Conservation (phyloP, 2,888 invertebrate genomes). For the Sphaeridia pumilis region DNA sequence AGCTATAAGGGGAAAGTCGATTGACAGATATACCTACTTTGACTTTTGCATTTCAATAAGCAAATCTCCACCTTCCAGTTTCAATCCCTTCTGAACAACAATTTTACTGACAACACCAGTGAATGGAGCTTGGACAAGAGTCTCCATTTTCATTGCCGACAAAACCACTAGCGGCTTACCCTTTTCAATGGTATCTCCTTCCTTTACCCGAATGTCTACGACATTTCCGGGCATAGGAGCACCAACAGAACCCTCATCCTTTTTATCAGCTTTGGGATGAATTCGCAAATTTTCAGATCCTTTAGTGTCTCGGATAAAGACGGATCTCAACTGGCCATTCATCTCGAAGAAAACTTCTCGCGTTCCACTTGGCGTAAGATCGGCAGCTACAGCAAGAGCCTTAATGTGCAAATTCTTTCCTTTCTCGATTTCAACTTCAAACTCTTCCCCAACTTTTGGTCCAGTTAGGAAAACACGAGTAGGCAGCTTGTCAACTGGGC, state of each 20-base stretch:
- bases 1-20: no score
- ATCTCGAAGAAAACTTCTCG: conserved; percentile 98
- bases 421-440: conserved; percentile 74
- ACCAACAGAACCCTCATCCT: conserved; percentile 79
- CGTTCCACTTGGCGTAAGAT: conserved; percentile 77
- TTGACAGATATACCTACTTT: no score
- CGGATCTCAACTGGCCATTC: conserved; percentile 91
- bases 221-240: conserved; percentile 99
- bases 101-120: conserved; percentile 70
- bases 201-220: conserved; percentile 80
- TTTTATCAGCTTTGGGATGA: conserved; percentile 88
- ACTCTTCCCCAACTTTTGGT: conserved; percentile 65
- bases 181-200: conserved; percentile 84
- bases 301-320: conserved; percentile 83
- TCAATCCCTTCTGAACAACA: conserved; percentile 66
- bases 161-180: conserved; percentile 79
- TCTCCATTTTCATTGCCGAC: conserved; percentile 99
- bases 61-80: conserved; percentile 88
- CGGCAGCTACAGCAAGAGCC: conserved; percentile 85
- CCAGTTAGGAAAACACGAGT: conserved; percentile 92
- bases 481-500: conserved; percentile 90
- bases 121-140: conserved; percentile 85
- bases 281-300: conserved; percentile 84
- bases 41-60: conserved; percentile 67
- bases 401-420: conserved; percentile 93